Evolutionary conservation across 2,888 invertebrate species (phyloP).

Genomic region (Thereva nobilitata): DNA sequence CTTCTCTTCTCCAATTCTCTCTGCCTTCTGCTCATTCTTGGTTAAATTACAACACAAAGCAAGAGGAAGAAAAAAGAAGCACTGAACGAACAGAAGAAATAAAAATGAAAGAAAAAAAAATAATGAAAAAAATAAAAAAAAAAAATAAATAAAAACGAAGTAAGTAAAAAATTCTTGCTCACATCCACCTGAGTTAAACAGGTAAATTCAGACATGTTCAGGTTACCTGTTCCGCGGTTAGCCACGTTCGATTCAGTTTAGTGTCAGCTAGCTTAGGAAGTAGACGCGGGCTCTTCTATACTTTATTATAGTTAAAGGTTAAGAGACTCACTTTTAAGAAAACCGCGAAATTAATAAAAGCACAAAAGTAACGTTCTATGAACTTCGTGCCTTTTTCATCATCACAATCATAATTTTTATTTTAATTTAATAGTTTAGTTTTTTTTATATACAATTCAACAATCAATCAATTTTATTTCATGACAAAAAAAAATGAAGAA

Average conservation of each 20-base stretch:
- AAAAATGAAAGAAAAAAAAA: no score
- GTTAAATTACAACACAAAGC: slow-evolving; percentile 23
- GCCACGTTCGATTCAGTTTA: slow-evolving; percentile 34
- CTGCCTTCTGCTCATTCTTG: slow-evolving; percentile 16
- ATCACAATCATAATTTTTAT: no score
- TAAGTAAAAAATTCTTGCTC: slow-evolving; percentile 15
- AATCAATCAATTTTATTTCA: no score
- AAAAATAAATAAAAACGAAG: neutral
- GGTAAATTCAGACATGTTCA: slow-evolving; percentile 34
- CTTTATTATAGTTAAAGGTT: neutral
- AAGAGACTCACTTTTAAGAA: neutral
- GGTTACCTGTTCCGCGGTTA: slow-evolving; percentile 37
- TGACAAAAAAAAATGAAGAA: no score
- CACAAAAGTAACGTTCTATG: neutral
- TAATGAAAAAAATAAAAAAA: neutral
- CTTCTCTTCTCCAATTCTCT: slow-evolving; percentile 12
- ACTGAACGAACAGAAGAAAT: neutral
- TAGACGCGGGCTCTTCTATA: slow-evolving; percentile 11
- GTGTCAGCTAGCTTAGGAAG: slow-evolving; percentile 31
- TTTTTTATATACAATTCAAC: no score
- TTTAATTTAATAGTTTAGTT: no score
- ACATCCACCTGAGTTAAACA: slow-evolving; percentile 30
- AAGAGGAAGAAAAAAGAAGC: neutral
- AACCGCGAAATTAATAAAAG: slow-evolving; percentile 4
- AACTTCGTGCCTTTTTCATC: no score